Conservation (phyloP, 1,140 invertebrate species). For the Dendroctonus valens region DNA sequence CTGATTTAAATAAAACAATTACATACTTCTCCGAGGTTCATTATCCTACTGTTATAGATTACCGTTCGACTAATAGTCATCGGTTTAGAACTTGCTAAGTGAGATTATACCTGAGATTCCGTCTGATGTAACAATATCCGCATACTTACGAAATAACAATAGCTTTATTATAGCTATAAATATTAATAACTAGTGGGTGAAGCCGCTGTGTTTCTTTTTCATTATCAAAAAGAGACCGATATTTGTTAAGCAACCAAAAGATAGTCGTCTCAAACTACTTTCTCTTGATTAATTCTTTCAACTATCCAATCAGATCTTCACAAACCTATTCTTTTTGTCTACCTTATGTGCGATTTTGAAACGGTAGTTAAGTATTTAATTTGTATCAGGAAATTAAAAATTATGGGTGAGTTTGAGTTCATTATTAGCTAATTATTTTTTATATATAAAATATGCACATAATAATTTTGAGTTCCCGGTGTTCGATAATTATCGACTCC, state of each 20-base stretch:
- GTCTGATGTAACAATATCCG: slow-evolving; percentile 2
- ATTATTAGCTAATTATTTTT: background rate
- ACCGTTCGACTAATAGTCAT: no score
- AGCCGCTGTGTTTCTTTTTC: slow-evolving; percentile 10
- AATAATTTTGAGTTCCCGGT: background rate
- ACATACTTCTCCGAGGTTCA: no score
- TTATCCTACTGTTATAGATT: no score
- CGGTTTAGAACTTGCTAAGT: no score
- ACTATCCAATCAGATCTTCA: slow-evolving; percentile 11
- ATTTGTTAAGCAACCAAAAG: slow-evolving; percentile 3
- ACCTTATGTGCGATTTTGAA: background rate
- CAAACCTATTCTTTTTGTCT: background rate
- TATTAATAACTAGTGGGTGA: slow-evolving; percentile 13
- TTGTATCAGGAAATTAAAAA: no score
- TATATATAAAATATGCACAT: background rate
- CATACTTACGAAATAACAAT: slow-evolving; percentile 2
- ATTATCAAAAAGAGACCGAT: slow-evolving; percentile 6
- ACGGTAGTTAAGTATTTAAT: background rate
- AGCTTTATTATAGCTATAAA: slow-evolving; percentile 4
- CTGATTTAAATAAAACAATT: no score
- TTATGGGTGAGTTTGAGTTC: no score
- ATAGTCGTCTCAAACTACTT: slow-evolving; percentile 9
- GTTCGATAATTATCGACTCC: background rate
- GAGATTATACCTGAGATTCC: background rate
- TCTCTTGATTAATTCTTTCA: slow-evolving; percentile 11